These are phyloP conservation scores for Chlamydotis undulata DNA, from an alignment of 2,113 vertebrate species.

Conservation along the genomic window DNA sequence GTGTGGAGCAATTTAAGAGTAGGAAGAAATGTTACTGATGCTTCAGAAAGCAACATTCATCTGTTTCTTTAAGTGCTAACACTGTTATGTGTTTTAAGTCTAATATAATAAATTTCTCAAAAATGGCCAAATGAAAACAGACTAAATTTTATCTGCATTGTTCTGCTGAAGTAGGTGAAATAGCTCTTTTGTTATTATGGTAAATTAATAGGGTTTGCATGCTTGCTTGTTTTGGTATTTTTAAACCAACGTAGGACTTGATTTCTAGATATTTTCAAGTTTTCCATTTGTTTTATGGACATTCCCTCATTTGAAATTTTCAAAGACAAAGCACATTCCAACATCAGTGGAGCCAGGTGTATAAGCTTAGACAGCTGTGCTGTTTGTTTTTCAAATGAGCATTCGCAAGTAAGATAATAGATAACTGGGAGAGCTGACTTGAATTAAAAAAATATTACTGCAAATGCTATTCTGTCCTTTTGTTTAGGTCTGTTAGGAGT, in stretches of 20 bases:
- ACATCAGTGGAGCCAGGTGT: neutral
- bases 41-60: neutral
- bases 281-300: neutral
- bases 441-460: neutral
- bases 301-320: neutral
- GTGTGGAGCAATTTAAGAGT: neutral
- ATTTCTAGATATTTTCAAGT: neutral
- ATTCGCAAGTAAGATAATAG: neutral
- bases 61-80: neutral
- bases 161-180: neutral
- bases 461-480: neutral
- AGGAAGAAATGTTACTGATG: neutral
- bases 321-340: neutral
- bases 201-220: fast-evolving
- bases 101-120: neutral
- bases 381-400: neutral
- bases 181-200: neutral
- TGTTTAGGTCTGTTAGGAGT: neutral
- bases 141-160: neutral
- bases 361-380: neutral
- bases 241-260: neutral
- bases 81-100: neutral
- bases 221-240: neutral
- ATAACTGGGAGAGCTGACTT: neutral
- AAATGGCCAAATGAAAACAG: neutral